Percentiles rank a stretch among this genome's conserved stretches.
phyloP scores from a whole-genome alignment of 2,888 invertebrate genomes.

The Scelioninae gen. 1 region DNA sequence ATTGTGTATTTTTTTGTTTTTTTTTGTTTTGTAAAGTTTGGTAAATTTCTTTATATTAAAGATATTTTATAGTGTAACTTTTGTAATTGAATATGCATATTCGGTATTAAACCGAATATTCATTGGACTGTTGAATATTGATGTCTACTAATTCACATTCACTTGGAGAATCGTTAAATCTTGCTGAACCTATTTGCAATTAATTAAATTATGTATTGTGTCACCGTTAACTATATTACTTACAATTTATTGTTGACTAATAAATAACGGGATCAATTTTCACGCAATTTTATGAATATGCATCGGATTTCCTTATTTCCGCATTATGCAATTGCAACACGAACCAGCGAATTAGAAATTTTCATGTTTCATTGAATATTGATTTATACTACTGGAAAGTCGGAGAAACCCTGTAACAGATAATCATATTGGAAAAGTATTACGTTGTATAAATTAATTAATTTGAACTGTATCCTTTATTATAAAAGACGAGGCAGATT shows the following conservation, averaged over 20 bases:
- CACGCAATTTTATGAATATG: slow-evolving; percentile 38
- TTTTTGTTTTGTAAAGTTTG: slow-evolving; percentile 23
- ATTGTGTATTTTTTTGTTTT: not conserved
- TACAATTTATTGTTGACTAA: slow-evolving; percentile 50
- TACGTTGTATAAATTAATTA: too few species aligned
- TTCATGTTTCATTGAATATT: not conserved
- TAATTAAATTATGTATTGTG: slow-evolving; percentile 64
- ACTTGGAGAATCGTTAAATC: slow-evolving; percentile 67
- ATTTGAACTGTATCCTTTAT: too few species aligned
- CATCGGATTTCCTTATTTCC: slow-evolving; percentile 22
- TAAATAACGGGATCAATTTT: slow-evolving; percentile 46
- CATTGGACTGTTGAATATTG: slow-evolving; percentile 66
- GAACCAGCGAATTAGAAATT: slow-evolving; percentile 2
- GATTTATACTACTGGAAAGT: slow-evolving; percentile 1
- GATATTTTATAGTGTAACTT: slow-evolving; percentile 46
- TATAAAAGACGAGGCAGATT: too few species aligned
- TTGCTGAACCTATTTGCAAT: slow-evolving; percentile 66
- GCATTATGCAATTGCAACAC: not conserved
- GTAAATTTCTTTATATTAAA: too few species aligned
- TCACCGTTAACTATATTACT: slow-evolving; percentile 49
- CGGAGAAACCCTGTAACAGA: not conserved
- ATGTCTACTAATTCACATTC: slow-evolving; percentile 63
- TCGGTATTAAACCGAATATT: slow-evolving; percentile 62
- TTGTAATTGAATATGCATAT: slow-evolving; percentile 65
- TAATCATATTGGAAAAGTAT: too few species aligned